Percentiles rank a stretch among this genome's conserved stretches.
Evolutionary conservation across 2,113 vertebrate species (phyloP).

Genomic region (Psophia crepitans): DNA sequence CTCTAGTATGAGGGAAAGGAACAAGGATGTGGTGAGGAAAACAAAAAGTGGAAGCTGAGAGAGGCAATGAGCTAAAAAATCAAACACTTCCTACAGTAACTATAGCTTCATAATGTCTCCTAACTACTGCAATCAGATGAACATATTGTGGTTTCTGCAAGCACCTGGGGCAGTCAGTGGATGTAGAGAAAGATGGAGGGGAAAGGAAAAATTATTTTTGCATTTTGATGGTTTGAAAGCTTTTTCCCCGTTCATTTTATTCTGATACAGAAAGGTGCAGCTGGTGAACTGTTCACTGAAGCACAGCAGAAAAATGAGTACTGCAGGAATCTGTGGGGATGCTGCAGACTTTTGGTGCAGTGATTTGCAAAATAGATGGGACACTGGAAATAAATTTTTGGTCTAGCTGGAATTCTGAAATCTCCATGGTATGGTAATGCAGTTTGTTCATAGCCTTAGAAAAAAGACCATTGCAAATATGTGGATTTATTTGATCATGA

Average conservation of each 20-base stretch:
- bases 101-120: not conserved
- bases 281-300: not conserved
- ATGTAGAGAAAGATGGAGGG: not conserved
- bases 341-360: constrained; percentile 9
- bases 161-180: not conserved
- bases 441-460: not conserved
- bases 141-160: not conserved
- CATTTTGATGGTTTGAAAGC: not conserved
- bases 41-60: not conserved
- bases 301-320: constrained; percentile 4
- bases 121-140: not conserved
- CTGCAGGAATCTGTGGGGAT: not conserved
- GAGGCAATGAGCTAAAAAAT: not conserved
- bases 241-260: not conserved
- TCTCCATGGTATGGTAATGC: not conserved
- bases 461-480: not conserved
- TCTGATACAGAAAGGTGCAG: not conserved
- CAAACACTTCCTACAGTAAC: not conserved
- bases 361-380: constrained; percentile 35
- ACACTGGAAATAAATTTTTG: not conserved
- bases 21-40: not conserved
- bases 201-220: not conserved
- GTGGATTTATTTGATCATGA: not conserved
- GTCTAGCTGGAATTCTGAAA: not conserved
- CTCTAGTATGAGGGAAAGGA: not conserved